Base-by-base conservation (phyloP, 2,888 invertebrate genomes). In the Rhingia campestris region DNA sequence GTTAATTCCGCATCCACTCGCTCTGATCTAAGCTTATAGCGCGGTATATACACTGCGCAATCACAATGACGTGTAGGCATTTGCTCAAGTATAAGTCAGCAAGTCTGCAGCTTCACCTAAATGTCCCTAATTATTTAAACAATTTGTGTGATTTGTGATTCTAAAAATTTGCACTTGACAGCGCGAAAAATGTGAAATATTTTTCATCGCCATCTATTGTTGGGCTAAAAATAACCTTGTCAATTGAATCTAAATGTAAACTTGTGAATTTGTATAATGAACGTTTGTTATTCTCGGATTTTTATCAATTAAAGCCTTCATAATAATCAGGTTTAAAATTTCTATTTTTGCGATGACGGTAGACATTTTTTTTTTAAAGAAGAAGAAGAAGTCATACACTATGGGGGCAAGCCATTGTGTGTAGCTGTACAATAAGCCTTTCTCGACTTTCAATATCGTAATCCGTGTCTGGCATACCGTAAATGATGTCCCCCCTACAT, bases 381-480 rank as follows among this genome's bases (percentile, higher is more conserved):
- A 22, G 22, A 22, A 22, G 22, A 22, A 22, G 1, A n/a, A n/a
- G 1, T 22, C 2, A 22, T 22, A 22, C 22, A 22, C 14, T 37
- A 22, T 56, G 10, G 33, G 39, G 49, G 49, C 49, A 67, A 33
- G 41, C 51, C 70, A 59, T 72, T 72, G 66, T 72, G 66, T 63
- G 49, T 72, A 63, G 67, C 69, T 79, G 61, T 73, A 82, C 79
- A 79, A 73, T 69, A 51, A 69, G 69, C 63, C 69, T 74, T 82
- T 73, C 66, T 73, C 35, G 73, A 67, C 77, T 73, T 79, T 74
- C 63, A 70, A 67, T 58, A 58, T 69, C 53, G 53, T 69, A 74
- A 69, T 63, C 67, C 82, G 82, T 82, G 82, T 43, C 43, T 79
- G 79, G 82, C 69, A 82, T 82, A 74, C 53, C 14, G 14, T 61